Conservation (phyloP, 2,888 invertebrate species). For the Aplocera efformata region DNA sequence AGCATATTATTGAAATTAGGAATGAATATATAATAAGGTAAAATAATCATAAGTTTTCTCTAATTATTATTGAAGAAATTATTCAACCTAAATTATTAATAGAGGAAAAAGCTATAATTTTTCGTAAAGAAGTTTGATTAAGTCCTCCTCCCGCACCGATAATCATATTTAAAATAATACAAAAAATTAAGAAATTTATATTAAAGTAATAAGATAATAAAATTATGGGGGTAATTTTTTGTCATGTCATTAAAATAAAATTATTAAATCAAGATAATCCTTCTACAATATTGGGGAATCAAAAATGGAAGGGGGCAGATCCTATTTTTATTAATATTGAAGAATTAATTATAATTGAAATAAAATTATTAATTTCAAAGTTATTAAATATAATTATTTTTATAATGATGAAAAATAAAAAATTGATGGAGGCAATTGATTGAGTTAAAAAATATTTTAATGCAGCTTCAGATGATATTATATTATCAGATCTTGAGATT, state of each 20-base stretch:
- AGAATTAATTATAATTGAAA: slow-evolving; percentile 56
- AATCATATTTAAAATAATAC: slow-evolving; percentile 66
- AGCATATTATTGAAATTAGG: slow-evolving; percentile 64
- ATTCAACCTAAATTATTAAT: slow-evolving; percentile 83
- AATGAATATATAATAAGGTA: slow-evolving; percentile 70
- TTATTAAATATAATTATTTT: slow-evolving; percentile 57
- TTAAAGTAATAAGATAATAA: slow-evolving; percentile 70
- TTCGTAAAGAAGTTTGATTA: slow-evolving; percentile 78
- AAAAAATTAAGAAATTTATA: slow-evolving; percentile 59
- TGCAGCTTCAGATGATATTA: slow-evolving; percentile 74
- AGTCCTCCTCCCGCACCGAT: slow-evolving; percentile 76
- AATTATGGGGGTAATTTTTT: slow-evolving; percentile 83
- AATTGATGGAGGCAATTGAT: slow-evolving; percentile 78
- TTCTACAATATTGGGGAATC: slow-evolving; percentile 81
- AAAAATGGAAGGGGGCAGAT: slow-evolving; percentile 80
- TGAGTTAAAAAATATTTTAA: slow-evolving; percentile 82
- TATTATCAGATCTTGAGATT: slow-evolving; percentile 72
- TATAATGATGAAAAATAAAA: slow-evolving; percentile 71
- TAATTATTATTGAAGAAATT: slow-evolving; percentile 63
- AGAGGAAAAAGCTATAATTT: slow-evolving; percentile 82
- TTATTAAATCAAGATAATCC: slow-evolving; percentile 79
- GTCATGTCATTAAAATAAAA: slow-evolving; percentile 81
- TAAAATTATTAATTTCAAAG: slow-evolving; percentile 47
- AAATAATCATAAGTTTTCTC: slow-evolving; percentile 66
- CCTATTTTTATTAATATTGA: slow-evolving; percentile 79